Percentiles rank a stretch among this genome's conserved stretches.
phyloP scores from a whole-genome alignment of 2,113 vertebrate species.

The Daboia siamensis region DNA sequence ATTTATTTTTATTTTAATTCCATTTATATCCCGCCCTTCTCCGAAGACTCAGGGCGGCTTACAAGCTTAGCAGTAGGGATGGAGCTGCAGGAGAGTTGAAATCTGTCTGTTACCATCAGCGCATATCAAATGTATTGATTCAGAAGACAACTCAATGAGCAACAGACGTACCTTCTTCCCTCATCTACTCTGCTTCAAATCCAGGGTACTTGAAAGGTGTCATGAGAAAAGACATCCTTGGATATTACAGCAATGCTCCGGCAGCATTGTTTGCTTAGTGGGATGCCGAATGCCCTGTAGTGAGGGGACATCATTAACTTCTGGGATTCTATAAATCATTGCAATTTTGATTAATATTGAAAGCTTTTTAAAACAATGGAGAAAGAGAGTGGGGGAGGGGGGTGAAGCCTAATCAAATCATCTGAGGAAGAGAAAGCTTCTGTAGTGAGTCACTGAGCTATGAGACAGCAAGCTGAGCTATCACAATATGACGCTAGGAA shows the following conservation, averaged over 20 bases:
- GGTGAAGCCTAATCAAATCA: background rate
- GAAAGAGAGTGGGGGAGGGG: background rate
- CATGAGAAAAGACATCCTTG: background rate
- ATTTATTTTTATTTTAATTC: too few relatives aligned
- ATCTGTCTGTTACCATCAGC: background rate
- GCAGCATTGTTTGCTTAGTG: background rate
- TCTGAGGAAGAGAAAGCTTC: slow-evolving; percentile 27
- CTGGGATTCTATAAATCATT: slow-evolving; percentile 40
- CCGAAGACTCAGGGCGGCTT: too few relatives aligned
- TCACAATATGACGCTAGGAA: slow-evolving; percentile 30
- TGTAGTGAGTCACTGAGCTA: slow-evolving; percentile 37
- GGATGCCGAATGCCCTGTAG: slow-evolving; percentile 5
- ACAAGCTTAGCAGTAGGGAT: too few relatives aligned
- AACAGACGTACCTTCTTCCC: background rate
- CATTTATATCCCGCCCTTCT: too few relatives aligned
- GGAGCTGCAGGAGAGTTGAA: slow-evolving; percentile 5
- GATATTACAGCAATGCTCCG: background rate
- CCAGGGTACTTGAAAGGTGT: background rate
- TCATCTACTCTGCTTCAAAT: background rate
- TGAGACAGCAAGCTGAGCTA: slow-evolving; percentile 40
- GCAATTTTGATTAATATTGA: slow-evolving; percentile 31
- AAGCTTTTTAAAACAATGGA: background rate
- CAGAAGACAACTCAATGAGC: background rate
- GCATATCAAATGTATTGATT: background rate
- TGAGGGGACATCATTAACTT: slow-evolving; percentile 30